Evolutionary conservation across 2,113 vertebrate species (phyloP).

Genomic region (Colistium nudipinnis): DNA sequence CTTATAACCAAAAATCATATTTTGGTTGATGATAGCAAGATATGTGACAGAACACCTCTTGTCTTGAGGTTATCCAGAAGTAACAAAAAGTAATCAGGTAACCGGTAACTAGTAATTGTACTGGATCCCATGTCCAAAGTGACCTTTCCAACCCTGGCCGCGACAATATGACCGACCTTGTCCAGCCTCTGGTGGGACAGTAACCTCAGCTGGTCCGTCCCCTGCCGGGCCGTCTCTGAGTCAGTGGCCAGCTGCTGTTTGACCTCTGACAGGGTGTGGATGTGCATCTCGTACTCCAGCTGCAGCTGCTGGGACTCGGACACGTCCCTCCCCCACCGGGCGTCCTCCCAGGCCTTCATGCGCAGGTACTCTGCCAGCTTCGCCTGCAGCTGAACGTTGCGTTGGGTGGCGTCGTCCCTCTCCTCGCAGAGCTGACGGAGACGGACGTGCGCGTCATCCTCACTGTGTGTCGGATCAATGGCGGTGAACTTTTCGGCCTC

Average conservation of each 20-base stretch:
- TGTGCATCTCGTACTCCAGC: constrained; percentile 74
- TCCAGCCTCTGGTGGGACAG: constrained; percentile 63
- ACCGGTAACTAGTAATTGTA: too few species aligned
- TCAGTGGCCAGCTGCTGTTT: constrained; percentile 41
- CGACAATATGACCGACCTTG: constrained; percentile 37
- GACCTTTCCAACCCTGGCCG: too few species aligned
- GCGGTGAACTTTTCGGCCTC: background rate
- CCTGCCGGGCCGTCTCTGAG: constrained; percentile 49
- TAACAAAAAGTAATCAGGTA: too few species aligned
- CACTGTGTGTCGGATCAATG: constrained; percentile 7
- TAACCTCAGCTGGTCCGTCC: constrained; percentile 58
- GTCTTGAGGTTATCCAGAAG: too few species aligned
- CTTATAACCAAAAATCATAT: background rate
- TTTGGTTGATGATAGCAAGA: too few species aligned
- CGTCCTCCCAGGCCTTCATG: constrained; percentile 58
- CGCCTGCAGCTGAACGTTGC: constrained; percentile 74
- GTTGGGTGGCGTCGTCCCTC: constrained; percentile 59
- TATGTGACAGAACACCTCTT: too few species aligned
- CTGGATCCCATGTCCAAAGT: background rate
- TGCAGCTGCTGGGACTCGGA: constrained; percentile 39
- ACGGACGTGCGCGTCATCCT: constrained; percentile 59
- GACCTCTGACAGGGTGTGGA: constrained; percentile 73
- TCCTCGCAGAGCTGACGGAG: constrained; percentile 71
- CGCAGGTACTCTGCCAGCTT: constrained; percentile 75
- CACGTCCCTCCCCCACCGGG: constrained; percentile 32